Evolutionary conservation across 2,797 vertebrate species (phyloP).

Genomic region (Odontamblyopus lacepedii): DNA sequence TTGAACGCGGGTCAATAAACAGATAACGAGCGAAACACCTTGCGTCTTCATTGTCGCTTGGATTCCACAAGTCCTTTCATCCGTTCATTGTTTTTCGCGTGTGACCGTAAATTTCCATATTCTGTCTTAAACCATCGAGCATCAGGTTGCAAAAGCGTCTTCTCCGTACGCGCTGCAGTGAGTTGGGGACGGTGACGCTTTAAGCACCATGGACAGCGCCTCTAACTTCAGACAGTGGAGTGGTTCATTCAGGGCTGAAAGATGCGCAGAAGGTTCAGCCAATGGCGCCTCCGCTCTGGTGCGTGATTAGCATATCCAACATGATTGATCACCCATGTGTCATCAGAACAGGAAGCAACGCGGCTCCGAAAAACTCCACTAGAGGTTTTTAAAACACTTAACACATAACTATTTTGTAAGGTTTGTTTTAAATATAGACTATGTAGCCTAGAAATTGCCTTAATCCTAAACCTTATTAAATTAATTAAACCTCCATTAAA

Average conservation of each 20-base stretch:
- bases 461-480: no score
- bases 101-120: neutral
- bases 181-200: constrained; percentile 21
- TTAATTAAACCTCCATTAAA: neutral
- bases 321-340: constrained; percentile 50
- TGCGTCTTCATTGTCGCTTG: constrained; percentile 44
- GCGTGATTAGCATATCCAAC: constrained; percentile 23
- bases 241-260: constrained; percentile 29
- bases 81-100: constrained; percentile 5
- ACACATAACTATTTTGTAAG: neutral
- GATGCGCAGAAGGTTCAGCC: constrained; percentile 37
- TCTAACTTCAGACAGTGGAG: constrained; percentile 29
- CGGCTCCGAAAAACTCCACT: neutral
- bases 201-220: constrained; percentile 65
- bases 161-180: constrained; percentile 11
- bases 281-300: constrained; percentile 14
- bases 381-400: neutral
- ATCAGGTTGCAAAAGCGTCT: constrained; percentile 26
- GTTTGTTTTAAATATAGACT: neutral
- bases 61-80: constrained; percentile 54
- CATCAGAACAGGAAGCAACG: constrained; percentile 5
- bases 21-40: constrained; percentile 44
- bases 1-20: constrained; percentile 38
- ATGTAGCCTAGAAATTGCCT: no score
- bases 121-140: constrained; percentile 18